phyloP scores from a whole-genome alignment of 92 coral and sea anemone species.

The Metridium senile region DNA sequence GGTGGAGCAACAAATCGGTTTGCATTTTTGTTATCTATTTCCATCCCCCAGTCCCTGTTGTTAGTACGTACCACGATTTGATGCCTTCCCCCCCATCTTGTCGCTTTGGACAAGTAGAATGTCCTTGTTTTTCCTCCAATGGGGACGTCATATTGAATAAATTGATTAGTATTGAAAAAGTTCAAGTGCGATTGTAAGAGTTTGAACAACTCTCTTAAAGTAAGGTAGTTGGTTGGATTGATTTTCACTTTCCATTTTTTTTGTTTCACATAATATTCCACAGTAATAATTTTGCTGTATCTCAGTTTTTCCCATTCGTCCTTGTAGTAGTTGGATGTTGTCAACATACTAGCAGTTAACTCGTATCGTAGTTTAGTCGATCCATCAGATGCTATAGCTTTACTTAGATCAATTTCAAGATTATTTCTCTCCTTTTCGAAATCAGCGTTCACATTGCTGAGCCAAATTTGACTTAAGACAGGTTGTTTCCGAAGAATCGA shows the following conservation, averaged over 20 bases:
- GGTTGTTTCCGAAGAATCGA: constrained; percentile 13
- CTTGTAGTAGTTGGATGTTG: not conserved
- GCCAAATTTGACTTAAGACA: constrained; percentile 21
- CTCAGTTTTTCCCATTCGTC: constrained; percentile 18
- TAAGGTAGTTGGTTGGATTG: constrained; percentile 7
- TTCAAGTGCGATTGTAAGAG: constrained; percentile 16
- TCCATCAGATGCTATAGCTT: not conserved
- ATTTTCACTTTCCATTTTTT: not conserved
- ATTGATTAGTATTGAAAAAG: not conserved
- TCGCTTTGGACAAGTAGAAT: constrained; percentile 10
- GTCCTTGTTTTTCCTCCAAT: constrained; percentile 24
- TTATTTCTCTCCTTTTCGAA: constrained; percentile 8
- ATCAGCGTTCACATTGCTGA: not conserved
- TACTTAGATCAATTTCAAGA: not conserved
- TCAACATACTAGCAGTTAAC: constrained; percentile 35
- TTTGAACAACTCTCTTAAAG: constrained; percentile 31
- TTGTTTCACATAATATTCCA: not conserved
- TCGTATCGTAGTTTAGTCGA: constrained; percentile 30
- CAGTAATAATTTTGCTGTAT: not conserved
- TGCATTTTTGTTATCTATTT: too few species aligned
- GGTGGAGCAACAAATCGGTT: not conserved
- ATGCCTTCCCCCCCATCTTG: not conserved
- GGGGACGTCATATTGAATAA: constrained; percentile 22
- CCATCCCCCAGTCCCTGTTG: constrained; percentile 25
- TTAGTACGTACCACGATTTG: constrained; percentile 29